Conservation (phyloP, 53 echinoderm and acorn worm genomes). For the Holothuria scabra region DNA sequence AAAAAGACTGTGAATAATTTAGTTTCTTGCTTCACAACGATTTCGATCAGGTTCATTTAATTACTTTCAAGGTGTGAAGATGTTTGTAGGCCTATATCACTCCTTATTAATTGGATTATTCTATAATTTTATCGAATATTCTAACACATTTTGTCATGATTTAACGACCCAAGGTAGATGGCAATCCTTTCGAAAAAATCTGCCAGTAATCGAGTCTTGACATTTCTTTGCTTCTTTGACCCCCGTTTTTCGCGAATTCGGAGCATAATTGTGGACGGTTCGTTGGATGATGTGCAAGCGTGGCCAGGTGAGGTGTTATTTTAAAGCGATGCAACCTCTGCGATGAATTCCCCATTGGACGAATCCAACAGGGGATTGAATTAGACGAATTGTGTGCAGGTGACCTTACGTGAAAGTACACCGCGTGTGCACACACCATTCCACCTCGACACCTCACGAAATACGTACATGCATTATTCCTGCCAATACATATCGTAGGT, state of each 20-base stretch:
- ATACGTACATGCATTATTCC: too few species aligned
- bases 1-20: too few species aligned
- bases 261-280: constrained; percentile 46
- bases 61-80: constrained; percentile 32
- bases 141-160: constrained; percentile 29
- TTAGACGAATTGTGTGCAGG: background rate
- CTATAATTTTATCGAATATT: constrained; percentile 31
- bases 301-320: constrained; percentile 53
- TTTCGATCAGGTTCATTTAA: constrained; percentile 37
- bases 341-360: constrained; percentile 33
- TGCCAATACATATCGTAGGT: background rate
- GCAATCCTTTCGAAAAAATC: constrained; percentile 14
- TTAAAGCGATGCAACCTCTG: constrained; percentile 41
- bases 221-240: constrained; percentile 37
- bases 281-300: constrained; percentile 37
- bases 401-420: constrained; percentile 46
- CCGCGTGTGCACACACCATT: constrained; percentile 27
- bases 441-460: constrained; percentile 38
- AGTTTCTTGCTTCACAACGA: background rate
- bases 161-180: background rate
- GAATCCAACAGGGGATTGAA: background rate
- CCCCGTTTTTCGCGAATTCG: constrained; percentile 37
- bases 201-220: constrained; percentile 17
- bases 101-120: constrained; percentile 31
- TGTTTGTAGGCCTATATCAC: constrained; percentile 32